Percentiles rank a stretch among this genome's conserved stretches.
These are phyloP conservation scores for Pseudomugil gertrudae DNA, from an alignment of 2,797 vertebrate genomes.

Conservation along the genomic window DNA sequence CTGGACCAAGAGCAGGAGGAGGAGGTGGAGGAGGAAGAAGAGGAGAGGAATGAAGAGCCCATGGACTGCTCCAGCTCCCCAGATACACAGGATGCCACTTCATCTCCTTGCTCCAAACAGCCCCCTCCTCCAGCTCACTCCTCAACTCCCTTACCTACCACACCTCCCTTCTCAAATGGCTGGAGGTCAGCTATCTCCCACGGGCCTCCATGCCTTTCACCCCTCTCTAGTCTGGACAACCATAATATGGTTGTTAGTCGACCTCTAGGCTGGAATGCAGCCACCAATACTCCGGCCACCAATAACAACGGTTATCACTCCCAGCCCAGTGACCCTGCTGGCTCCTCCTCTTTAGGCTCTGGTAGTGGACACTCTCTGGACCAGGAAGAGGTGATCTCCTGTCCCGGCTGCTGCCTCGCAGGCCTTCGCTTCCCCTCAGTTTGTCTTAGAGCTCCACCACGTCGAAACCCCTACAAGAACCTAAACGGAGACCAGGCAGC, in stretches of 20 bases:
- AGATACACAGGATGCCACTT: slow-evolving; percentile 71
- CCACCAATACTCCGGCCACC: slow-evolving; percentile 49
- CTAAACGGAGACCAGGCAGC: slow-evolving; percentile 86
- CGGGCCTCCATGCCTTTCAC: slow-evolving; percentile 71
- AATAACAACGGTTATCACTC: slow-evolving; percentile 74
- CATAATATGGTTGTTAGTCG: slow-evolving; percentile 84
- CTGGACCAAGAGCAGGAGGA: slow-evolving; percentile 26
- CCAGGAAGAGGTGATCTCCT: slow-evolving; percentile 90
- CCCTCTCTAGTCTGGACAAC: slow-evolving; percentile 80
- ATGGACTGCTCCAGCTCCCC: slow-evolving; percentile 87
- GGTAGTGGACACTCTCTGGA: slow-evolving; percentile 71
- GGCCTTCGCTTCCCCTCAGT: slow-evolving; percentile 89
- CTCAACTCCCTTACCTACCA: slow-evolving; percentile 53
- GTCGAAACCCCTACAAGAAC: slow-evolving; percentile 90
- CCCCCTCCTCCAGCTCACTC: slow-evolving; percentile 39
- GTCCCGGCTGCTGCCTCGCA: slow-evolving; percentile 90
- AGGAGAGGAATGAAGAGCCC: slow-evolving; percentile 67
- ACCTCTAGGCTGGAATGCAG: slow-evolving; percentile 78
- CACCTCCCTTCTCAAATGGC: slow-evolving; percentile 69
- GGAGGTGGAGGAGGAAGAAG: slow-evolving; percentile 3
- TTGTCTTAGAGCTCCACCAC: slow-evolving; percentile 82
- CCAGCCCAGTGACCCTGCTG: slow-evolving; percentile 75
- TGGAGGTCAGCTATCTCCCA: slow-evolving; percentile 80
- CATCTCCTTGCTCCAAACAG: slow-evolving; percentile 55
- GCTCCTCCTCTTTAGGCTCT: slow-evolving; percentile 72